Percentiles rank a stretch among this genome's conserved stretches.
phyloP scores from a whole-genome alignment of 2,888 invertebrate species.

The Nowickia ferox region DNA sequence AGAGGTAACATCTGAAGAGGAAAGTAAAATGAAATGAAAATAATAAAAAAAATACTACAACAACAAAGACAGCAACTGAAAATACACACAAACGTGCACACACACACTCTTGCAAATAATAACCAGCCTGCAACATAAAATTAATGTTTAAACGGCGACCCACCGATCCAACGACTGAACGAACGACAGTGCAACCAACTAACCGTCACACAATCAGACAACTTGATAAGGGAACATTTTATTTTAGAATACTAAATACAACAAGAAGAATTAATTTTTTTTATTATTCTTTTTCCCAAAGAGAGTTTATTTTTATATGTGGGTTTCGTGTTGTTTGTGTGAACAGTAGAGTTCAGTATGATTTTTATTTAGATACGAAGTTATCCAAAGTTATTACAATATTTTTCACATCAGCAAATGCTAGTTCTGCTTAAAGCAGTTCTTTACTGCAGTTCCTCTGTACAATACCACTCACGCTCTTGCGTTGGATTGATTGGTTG shows the following conservation, averaged over 20 bases:
- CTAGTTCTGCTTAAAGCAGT: too few relatives aligned
- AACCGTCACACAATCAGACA: conserved; percentile 29
- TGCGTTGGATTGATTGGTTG: too few relatives aligned
- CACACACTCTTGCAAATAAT: conserved; percentile 20
- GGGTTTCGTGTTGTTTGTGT: conserved; percentile 46
- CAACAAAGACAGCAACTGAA: conserved; percentile 14
- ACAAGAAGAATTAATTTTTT: conserved; percentile 49
- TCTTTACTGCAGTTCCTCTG: too few relatives aligned
- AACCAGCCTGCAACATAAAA: conserved; percentile 69
- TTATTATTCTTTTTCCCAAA: conserved; percentile 47
- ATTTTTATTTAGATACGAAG: not conserved
- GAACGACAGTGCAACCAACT: not conserved
- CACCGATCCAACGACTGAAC: conserved; percentile 24
- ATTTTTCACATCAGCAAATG: too few relatives aligned
- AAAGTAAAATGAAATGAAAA: conserved; percentile 61
- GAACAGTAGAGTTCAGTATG: conserved; percentile 37
- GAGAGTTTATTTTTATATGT: conserved; percentile 68
- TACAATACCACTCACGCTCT: too few relatives aligned
- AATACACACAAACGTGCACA: conserved; percentile 8
- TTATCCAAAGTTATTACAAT: too few relatives aligned
- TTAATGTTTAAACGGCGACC: conserved; percentile 48
- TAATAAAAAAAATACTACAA: conserved; percentile 22
- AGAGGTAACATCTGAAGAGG: conserved; percentile 36
- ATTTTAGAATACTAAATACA: conserved; percentile 60
- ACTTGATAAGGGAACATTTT: conserved; percentile 69